Evolutionary conservation across 2,888 invertebrate species (phyloP), one percentile per base, ranked within the genome.

Genomic region (Thelaira solivaga): DNA sequence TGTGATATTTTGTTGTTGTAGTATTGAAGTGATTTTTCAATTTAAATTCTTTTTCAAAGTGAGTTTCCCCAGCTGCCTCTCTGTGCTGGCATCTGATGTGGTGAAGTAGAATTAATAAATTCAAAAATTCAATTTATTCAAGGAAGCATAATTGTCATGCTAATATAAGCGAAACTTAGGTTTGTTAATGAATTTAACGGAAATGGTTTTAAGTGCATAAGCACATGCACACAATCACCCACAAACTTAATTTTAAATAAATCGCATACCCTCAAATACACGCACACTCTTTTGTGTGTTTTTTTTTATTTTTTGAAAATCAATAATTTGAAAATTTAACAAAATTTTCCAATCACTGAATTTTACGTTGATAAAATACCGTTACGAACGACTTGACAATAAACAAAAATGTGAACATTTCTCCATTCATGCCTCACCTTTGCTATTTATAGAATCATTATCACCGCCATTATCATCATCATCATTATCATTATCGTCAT

Each of bases 321-420:
- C n/a, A n/a, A n/a, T n/a, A n/a, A n/a, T n/a, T n/a, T 64, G 45
- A 57, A 13, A 72, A 57, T 72, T 64, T 22, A 39, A 18, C 55
- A 57, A 72, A 64, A 72, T 64, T 55, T 72, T 64, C 53, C 62
- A 62, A 55, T 62, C 62, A 34, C 53, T 62, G 34, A 62, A 34
- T 29, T 36, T 55, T 36, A 43, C 24, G 26, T n/a, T 26, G 18
- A 24, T 16, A 69, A 47, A 61, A 51, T 49, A 20, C 31, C 16
- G 22, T 41, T 41, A 26, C 6, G 16, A 11, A 8, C n/a, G 13
- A 26, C 11, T 49, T 13, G 6, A 13, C 59, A 29, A n/a, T n/a
- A n/a, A n/a, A 16, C 43, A 47, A 34, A 11, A 49, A 62, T 29
- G 4, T 34, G 10, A 68, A 62, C 16, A 18, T 39, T 34, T n/a